Conservation (phyloP, 2,797 vertebrate genomes). For the Staurois parvus region DNA sequence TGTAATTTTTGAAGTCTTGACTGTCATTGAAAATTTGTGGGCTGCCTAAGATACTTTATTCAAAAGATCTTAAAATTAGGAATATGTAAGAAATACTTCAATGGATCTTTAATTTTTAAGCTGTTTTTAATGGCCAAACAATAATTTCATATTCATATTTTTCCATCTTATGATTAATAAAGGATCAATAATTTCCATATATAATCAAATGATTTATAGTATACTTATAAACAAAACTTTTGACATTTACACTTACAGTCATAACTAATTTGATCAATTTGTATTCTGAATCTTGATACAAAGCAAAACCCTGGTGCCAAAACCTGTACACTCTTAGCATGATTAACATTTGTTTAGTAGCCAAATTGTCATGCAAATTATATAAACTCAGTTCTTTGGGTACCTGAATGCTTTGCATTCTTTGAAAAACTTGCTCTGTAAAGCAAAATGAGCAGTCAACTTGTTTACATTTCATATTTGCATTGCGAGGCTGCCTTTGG, state of each 20-base stretch:
- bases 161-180: no score
- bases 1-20: no score
- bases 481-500: background rate
- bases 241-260: background rate
- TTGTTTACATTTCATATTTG: conserved; percentile 42
- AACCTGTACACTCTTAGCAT: conserved; percentile 49
- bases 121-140: no score
- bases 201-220: no score
- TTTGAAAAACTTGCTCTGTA: conserved; percentile 60
- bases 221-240: no score
- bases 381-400: conserved; percentile 53
- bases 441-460: conserved; percentile 59
- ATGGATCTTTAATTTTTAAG: no score
- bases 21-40: no score
- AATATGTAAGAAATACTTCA: no score
- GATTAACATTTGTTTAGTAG: conserved; percentile 70
- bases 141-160: no score
- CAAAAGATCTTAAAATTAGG: no score
- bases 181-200: no score
- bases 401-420: conserved; percentile 64
- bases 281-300: conserved; percentile 45
- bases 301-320: conserved; percentile 22
- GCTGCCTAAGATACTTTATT: no score
- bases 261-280: conserved; percentile 26
- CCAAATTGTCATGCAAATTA: conserved; percentile 67